Conservation (phyloP, 2,797 vertebrate species). For the Luscinia luscinia region DNA sequence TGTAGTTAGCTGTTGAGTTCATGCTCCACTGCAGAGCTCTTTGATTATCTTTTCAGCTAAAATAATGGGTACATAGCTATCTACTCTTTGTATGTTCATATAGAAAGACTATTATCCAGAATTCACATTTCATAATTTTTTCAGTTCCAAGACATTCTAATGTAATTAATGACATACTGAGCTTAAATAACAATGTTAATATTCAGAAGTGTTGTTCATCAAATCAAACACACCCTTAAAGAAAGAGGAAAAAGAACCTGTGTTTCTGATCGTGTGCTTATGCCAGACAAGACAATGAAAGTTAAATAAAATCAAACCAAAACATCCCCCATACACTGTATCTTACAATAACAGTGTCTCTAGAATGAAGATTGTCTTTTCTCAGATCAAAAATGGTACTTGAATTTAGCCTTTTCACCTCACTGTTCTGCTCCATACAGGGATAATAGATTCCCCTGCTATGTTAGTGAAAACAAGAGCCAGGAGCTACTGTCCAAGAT, state of each 20-base stretch:
- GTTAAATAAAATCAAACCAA: not conserved
- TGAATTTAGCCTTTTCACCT: conserved; percentile 4
- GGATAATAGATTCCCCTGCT: not conserved
- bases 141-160: not conserved
- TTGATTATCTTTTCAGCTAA: not conserved
- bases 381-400: not conserved
- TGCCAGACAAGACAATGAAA: not conserved
- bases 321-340: not conserved
- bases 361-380: not conserved
- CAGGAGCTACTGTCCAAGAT: not conserved
- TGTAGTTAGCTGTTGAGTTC: not conserved
- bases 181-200: not conserved
- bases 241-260: not conserved
- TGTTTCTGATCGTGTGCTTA: not conserved
- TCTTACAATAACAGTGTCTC: not conserved
- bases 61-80: not conserved
- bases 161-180: not conserved
- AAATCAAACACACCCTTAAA: not conserved
- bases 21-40: not conserved
- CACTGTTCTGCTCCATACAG: not conserved
- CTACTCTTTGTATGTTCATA: not conserved
- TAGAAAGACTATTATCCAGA: not conserved
- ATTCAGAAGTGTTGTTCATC: not conserved
- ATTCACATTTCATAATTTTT: not conserved
- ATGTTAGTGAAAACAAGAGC: not conserved